These are phyloP conservation scores for Drosophila ercepeae DNA, from an alignment of 1,140 invertebrate genomes.

Conservation along the genomic window DNA sequence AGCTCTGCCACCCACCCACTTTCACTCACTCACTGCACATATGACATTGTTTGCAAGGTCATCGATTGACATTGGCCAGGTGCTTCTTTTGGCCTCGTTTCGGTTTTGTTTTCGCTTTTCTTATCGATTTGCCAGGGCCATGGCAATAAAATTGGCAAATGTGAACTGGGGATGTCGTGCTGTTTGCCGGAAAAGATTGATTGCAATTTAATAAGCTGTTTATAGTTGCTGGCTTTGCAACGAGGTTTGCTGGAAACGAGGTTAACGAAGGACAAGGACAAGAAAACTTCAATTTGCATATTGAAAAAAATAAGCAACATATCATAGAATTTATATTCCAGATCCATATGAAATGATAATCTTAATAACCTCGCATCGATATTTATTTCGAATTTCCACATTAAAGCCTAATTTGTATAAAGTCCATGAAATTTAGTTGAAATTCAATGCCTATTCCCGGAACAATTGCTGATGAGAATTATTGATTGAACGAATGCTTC, in stretches of 20 bases:
- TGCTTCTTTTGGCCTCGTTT: constrained; percentile 21
- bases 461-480: constrained; percentile 18
- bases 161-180: constrained; percentile 14
- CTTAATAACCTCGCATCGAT: background rate
- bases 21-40: background rate
- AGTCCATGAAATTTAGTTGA: background rate
- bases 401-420: constrained; percentile 4
- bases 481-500: constrained; percentile 20
- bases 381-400: background rate
- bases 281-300: background rate
- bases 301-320: no score
- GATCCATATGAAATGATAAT: no score
- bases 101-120: constrained; percentile 50
- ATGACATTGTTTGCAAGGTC: constrained; percentile 61
- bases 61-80: constrained; percentile 67
- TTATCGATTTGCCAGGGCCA: constrained; percentile 36
- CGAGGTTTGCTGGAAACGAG: background rate
- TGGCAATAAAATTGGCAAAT: constrained; percentile 35
- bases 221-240: constrained; percentile 4
- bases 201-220: constrained; percentile 48
- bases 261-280: background rate
- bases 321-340: no score
- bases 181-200: constrained; percentile 30
- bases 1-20: no score
- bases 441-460: background rate